Evolutionary conservation across 2,888 invertebrate genomes (phyloP), one percentile per base, ranked within the genome.

Genomic region (Ochropacha duplaris): DNA sequence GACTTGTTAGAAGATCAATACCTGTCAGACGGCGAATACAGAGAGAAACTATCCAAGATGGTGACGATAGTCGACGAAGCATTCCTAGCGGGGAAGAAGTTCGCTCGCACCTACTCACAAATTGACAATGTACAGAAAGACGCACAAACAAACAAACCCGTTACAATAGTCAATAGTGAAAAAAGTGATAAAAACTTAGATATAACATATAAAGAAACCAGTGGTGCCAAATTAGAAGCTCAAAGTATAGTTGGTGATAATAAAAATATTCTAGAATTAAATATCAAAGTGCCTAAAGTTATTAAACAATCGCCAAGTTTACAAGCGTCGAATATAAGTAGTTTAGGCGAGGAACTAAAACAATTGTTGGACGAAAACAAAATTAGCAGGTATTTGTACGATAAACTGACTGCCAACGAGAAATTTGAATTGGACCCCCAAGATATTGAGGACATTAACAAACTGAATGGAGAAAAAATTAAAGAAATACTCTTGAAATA

Each of bases 1-100:
- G 95, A 97, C 71, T 93, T 97, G 68, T 91, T 99, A 57, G 97
- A 98, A 88, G 94, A 95, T 52, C 98, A 99, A 83, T 99, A 97
- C 87, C 94, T 96, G 69, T 95, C 96, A 8, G 96, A 98, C 84
- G 95, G 96, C 60, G 93, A 94, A 34, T 98, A 96, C 85, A 94
- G 96, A 72, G 96, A 97, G 72, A 96, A 97, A 75, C 94, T 99
- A 2, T 95, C 96, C n/a, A 97, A 97, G 91, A 96, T 97, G 95
- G 96, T 98, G 39, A 96, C 96, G 61, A 95, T 96, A 62, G 94
- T 97, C 39, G 96, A 96, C 84, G 95, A 96, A 73, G 95, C 95
- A 0, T 95, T 95, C 78, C 84, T 94, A 56, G 96, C 96, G 0
- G 96, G 96, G 2, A 95, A 96, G 83, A 95, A 95, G 74, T 96